Evolutionary conservation across 2,113 vertebrate genomes (phyloP), one percentile per base, ranked within the genome.

Genomic region (Cyanoliseus patagonus): DNA sequence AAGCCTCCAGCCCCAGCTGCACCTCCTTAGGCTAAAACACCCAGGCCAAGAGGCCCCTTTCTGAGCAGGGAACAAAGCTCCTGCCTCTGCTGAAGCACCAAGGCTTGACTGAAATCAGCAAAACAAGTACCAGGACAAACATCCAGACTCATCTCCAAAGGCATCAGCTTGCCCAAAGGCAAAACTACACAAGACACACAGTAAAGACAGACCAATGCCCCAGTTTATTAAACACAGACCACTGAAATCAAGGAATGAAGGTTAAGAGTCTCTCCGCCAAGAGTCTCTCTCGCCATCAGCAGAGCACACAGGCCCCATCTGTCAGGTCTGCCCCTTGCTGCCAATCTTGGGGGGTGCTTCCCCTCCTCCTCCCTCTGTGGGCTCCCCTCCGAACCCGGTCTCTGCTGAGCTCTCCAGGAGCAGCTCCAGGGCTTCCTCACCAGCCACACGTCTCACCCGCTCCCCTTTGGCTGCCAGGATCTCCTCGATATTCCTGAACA

Each of bases 381-480:
- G 68, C 35, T 85, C 64, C 13, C 53, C 75, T 42, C n/a, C 55
- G 31, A 94, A 24, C 9, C 12, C 10, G 0, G 90, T 42, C n/a
- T 82, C 49, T 20, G 47, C 92, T 0, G 64, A 63, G 37, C 41
- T 95, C 18, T 99, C 98, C 41, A 97, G 33, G 16, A 98, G 87
- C 39, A 99, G 96, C 69, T 99, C 98, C 93, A 99, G 67, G 35
- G 98, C 98, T 22, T 97, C 98, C 7, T 98, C 97, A 2, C 98
- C 98, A 30, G 97, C 95, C 69, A 98, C 66, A 31, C 98, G 98
- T 92, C 33, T 97, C 93, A 99, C 99, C 6, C 97, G 96, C 95
- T 99, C 99, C 64, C 99, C 99, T 97, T 97, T 99, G 79, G 99
- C 98, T 18, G 99, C 99, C 44, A 99, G 98, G 95, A 99, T 99